Percentiles rank a stretch among this genome's conserved stretches.
phyloP scores from a whole-genome alignment of 2,888 invertebrate species.

The Lasioglossum calceatum region DNA sequence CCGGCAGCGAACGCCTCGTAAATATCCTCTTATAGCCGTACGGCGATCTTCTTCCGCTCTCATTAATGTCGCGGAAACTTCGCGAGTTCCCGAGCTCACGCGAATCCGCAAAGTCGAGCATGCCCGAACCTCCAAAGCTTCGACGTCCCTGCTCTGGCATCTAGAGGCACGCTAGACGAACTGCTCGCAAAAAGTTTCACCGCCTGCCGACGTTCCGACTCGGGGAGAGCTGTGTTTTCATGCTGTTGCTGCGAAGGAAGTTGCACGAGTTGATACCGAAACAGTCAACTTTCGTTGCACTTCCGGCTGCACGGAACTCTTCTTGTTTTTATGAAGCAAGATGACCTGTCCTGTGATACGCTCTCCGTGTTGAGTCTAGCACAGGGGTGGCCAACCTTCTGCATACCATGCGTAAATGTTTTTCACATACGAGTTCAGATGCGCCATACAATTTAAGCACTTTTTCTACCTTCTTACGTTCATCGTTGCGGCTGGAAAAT shows the following conservation, averaged over 20 bases:
- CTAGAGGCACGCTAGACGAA: neutral
- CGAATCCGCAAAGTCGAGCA: neutral
- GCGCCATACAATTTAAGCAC: too few species aligned
- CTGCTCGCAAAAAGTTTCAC: neutral
- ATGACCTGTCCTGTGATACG: too few species aligned
- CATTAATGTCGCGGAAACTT: constrained; percentile 27
- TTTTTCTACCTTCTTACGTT: too few species aligned
- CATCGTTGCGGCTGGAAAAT: too few species aligned
- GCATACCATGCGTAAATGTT: too few species aligned
- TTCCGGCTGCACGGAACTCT: too few species aligned
- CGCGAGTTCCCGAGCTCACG: neutral
- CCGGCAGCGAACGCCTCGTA: constrained; percentile 13
- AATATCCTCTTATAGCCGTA: constrained; percentile 10
- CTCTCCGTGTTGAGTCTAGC: too few species aligned
- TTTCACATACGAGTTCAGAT: too few species aligned
- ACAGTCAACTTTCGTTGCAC: too few species aligned
- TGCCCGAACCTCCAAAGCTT: neutral
- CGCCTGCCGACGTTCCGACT: neutral
- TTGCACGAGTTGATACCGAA: neutral
- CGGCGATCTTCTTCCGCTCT: constrained; percentile 10
- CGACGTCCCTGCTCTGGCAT: neutral
- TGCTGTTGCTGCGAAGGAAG: neutral
- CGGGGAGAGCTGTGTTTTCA: neutral
- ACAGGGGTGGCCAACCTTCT: too few species aligned
- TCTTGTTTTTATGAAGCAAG: too few species aligned